A percentile compares a stretch with the other conserved stretches of the same genome.
Evolutionary conservation across 1,140 invertebrate genomes (phyloP).

Genomic region (Pomacea maculata): DNA sequence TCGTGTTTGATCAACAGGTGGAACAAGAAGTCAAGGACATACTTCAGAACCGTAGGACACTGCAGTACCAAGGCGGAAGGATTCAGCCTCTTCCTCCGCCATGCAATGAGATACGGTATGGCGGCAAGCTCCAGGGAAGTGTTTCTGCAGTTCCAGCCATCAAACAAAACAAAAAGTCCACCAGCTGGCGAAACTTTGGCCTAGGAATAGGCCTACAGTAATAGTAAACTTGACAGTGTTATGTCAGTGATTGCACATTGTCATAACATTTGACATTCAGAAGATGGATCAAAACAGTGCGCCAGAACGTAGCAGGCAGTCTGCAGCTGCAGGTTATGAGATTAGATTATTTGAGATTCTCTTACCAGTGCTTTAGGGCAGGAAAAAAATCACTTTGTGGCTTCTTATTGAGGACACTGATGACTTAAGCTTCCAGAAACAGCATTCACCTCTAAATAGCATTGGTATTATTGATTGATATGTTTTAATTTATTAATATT

Average conservation of each 20-base stretch:
- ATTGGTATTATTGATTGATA: too few species aligned
- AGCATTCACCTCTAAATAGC: too few species aligned
- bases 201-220: constrained; percentile 26
- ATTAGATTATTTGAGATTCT: too few species aligned
- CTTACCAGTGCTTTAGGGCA: too few species aligned
- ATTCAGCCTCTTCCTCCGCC: constrained; percentile 51
- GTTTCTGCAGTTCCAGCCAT: constrained; percentile 16
- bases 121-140: constrained; percentile 19
- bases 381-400: too few species aligned
- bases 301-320: too few species aligned
- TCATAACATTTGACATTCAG: not conserved
- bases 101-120: constrained; percentile 29
- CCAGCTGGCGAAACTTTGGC: constrained; percentile 47
- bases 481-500: too few species aligned
- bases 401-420: too few species aligned
- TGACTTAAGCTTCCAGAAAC: too few species aligned
- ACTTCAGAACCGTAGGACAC: constrained; percentile 42
- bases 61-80: constrained; percentile 47
- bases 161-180: constrained; percentile 25
- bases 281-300: too few species aligned
- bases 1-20: constrained; percentile 39
- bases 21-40: constrained; percentile 49
- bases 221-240: not conserved
- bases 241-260: not conserved
- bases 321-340: too few species aligned